Evolutionary conservation across 64 coral and sea anemone species (phyloP), one percentile per base, ranked within the genome.

Genomic region (Pocillopora verrucosa): DNA sequence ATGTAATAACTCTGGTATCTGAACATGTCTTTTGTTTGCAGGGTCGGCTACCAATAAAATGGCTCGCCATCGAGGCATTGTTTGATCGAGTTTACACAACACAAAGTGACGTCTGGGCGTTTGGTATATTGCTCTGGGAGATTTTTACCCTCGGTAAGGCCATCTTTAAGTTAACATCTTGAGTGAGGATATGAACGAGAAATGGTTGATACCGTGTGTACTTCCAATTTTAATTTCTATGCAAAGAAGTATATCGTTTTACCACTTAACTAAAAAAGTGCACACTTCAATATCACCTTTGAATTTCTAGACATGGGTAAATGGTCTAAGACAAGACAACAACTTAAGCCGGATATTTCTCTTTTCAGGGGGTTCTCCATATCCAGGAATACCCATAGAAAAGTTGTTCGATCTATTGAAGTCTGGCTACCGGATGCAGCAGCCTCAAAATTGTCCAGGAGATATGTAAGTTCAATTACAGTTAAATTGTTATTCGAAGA

Each of bases 61-160:
- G 96, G 96, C 85, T 98, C 10, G 96, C 96, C 0, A 98, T 98
- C 60, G 96, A 98, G 79, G 96, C 96, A 0, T 88, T 98, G 80
- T 98, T 98, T 88, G 96, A 98, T 70, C 76, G 96, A 78, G 96
- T 98, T 37, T 98, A 98, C 88, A 98, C 96, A 1, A 98, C 93
- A 20, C 96, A 98, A 88, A 98, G 96, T 74, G 96, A 98, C 72
- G 93, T 98, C 19, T 98, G 91, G 93, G 93, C 94, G 2, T 96
- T 90, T 34, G 94, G 94, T 10, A 96, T 96, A 59, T 91, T 96
- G 11, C 83, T 96, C 10, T 96, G 94, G 94, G 94, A 96, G 70
- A 96, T 93, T 15, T 96, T 96, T 56, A 96, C 94, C 24, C 74
- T 96, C 1, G 94, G 94, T 96, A 96, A 82, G 94, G 64, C 30